Percentiles rank a stretch among this genome's conserved stretches.
These are phyloP conservation scores for Mythimna lalbum DNA, from an alignment of 2,888 invertebrate genomes.

Conservation along the genomic window DNA sequence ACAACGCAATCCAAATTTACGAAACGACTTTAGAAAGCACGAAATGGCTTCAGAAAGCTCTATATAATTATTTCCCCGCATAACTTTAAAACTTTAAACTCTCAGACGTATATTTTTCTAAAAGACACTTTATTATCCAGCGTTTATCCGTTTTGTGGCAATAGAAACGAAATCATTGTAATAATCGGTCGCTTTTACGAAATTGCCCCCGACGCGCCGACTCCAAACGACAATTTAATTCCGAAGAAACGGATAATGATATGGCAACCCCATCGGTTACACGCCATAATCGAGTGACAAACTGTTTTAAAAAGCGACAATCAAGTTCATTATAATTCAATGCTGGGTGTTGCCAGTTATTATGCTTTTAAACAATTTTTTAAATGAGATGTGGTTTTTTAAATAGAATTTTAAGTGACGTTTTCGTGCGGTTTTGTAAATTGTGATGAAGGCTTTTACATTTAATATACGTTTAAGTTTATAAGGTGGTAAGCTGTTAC, in stretches of 20 bases:
- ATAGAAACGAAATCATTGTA: constrained; percentile 83
- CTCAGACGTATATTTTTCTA: constrained; percentile 85
- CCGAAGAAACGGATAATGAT: constrained; percentile 84
- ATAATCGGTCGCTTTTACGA: constrained; percentile 77
- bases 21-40: constrained; percentile 64
- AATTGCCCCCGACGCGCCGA: constrained; percentile 83
- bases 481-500: neutral
- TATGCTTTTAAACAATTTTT: constrained; percentile 59
- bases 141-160: constrained; percentile 87
- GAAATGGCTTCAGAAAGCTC: constrained; percentile 74
- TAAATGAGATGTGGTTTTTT: constrained; percentile 59
- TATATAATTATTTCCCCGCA: constrained; percentile 75
- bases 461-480: constrained; percentile 5
- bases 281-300: constrained; percentile 88
- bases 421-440: constrained; percentile 44
- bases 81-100: constrained; percentile 59
- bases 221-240: constrained; percentile 86
- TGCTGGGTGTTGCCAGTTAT: constrained; percentile 65
- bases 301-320: constrained; percentile 85
- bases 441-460: constrained; percentile 6
- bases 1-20: constrained; percentile 54
- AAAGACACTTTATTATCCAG: constrained; percentile 89
- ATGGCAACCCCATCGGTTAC: constrained; percentile 83
- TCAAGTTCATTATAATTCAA: constrained; percentile 70
- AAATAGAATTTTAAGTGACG: constrained; percentile 35